A percentile compares a stretch with the other conserved stretches of the same genome.
These are phyloP conservation scores for Helobdella robusta DNA, from an alignment of 2,888 invertebrate genomes.

Conservation along the genomic window DNA sequence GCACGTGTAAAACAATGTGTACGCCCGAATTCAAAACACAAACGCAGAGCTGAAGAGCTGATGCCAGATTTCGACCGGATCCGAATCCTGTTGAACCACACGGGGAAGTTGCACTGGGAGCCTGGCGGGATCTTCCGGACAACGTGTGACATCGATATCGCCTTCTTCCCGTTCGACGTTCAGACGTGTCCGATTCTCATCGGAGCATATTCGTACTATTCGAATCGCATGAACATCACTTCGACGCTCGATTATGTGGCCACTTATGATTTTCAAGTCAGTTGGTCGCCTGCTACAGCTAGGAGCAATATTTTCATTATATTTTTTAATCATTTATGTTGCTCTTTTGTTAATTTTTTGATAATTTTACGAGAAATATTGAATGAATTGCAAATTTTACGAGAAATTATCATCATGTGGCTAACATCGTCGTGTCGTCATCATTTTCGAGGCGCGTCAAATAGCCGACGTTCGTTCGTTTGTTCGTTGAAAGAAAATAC, in stretches of 20 bases:
- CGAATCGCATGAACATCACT: slow-evolving; percentile 30
- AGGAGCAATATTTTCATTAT: no score
- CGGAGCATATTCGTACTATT: slow-evolving; percentile 31
- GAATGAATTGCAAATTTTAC: no score
- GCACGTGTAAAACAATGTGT: no score
- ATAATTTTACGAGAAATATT: no score
- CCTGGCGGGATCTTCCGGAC: slow-evolving; percentile 32
- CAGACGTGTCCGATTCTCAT: slow-evolving; percentile 29
- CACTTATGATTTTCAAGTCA: slow-evolving; percentile 27
- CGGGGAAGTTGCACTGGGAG: slow-evolving; percentile 31
- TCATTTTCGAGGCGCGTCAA: no score
- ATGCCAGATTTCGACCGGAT: slow-evolving; percentile 32
- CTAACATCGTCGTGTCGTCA: no score
- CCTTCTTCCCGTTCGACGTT: slow-evolving; percentile 31
- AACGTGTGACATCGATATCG: slow-evolving; percentile 32
- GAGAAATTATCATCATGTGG: no score
- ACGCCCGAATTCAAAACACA: no score
- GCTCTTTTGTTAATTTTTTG: no score
- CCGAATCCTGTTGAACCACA: slow-evolving; percentile 27
- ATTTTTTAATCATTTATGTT: no score
- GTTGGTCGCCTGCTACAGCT: slow-evolving; percentile 8
- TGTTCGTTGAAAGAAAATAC: no score
- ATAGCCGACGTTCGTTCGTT: no score
- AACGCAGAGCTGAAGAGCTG: slow-evolving; percentile 31
- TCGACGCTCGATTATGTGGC: slow-evolving; percentile 13